phyloP scores from a whole-genome alignment of 1,140 invertebrate genomes.

The Bombus haemorrhoidalis region DNA sequence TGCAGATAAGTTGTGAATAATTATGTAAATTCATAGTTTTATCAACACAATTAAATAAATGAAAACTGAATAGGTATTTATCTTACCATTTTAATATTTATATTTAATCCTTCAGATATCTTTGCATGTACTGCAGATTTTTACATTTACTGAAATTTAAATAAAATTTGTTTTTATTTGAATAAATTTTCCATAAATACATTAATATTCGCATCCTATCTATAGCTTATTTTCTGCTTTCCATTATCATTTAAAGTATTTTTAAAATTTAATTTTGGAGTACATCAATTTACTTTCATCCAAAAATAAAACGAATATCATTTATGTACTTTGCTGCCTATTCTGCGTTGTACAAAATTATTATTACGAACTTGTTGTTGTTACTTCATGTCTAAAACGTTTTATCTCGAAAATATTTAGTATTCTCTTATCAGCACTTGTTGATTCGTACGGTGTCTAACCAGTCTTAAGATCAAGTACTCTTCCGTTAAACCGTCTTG shows the following conservation, averaged over 20 bases:
- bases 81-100: background rate
- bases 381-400: background rate
- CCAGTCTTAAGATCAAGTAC: background rate
- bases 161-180: background rate
- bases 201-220: background rate
- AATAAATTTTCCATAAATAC: background rate
- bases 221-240: background rate
- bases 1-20: background rate
- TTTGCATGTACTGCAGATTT: background rate
- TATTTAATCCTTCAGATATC: background rate
- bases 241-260: background rate
- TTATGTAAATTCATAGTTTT: background rate
- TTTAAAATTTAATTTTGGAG: background rate
- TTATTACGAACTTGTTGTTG: background rate
- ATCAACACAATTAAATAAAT: background rate
- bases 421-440: background rate
- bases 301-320: background rate
- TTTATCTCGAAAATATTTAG: background rate
- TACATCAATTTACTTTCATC: background rate
- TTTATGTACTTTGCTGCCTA: background rate
- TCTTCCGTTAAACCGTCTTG: background rate
- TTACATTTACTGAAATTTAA: background rate
- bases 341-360: background rate
- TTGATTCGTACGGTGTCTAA: background rate
- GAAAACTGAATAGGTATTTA: too few species aligned